Evolutionary conservation across 2,888 invertebrate genomes (phyloP).

Genomic region (Chloromyia formosa): DNA sequence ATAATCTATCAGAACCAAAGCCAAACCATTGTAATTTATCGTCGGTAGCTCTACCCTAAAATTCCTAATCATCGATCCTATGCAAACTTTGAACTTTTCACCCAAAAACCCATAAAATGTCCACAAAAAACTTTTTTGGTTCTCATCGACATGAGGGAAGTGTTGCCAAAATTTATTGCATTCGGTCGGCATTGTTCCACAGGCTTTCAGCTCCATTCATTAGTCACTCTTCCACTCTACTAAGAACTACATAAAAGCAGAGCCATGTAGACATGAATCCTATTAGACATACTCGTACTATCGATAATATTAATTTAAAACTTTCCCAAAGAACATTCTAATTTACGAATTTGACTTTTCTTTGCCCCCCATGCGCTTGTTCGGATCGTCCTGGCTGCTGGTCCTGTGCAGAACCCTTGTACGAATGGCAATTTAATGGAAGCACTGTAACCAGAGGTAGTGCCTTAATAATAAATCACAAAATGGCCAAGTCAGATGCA

Average conservation of each 20-base stretch:
- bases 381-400: neutral
- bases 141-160: constrained; percentile 1
- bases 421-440: constrained; percentile 61
- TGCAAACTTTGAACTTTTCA: neutral
- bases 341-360: constrained; percentile 28
- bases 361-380: constrained; percentile 24
- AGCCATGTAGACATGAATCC: constrained; percentile 10
- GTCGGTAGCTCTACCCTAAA: neutral
- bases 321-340: constrained; percentile 28
- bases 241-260: constrained; percentile 21
- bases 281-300: constrained; percentile 6
- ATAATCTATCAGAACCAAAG: too few species aligned
- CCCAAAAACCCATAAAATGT: constrained; percentile 7
- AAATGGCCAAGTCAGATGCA: constrained; percentile 74
- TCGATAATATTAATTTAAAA: constrained; percentile 31
- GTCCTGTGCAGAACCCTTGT: constrained; percentile 57
- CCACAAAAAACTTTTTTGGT: constrained; percentile 5
- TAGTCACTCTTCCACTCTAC: neutral
- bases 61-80: neutral
- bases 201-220: constrained; percentile 1
- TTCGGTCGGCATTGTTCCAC: neutral
- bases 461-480: constrained; percentile 71
- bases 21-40: neutral
- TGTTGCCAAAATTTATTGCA: constrained; percentile 18
- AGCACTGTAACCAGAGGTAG: constrained; percentile 66